Conservation (phyloP, 2,797 vertebrate genomes). For the Characodon lateralis region DNA sequence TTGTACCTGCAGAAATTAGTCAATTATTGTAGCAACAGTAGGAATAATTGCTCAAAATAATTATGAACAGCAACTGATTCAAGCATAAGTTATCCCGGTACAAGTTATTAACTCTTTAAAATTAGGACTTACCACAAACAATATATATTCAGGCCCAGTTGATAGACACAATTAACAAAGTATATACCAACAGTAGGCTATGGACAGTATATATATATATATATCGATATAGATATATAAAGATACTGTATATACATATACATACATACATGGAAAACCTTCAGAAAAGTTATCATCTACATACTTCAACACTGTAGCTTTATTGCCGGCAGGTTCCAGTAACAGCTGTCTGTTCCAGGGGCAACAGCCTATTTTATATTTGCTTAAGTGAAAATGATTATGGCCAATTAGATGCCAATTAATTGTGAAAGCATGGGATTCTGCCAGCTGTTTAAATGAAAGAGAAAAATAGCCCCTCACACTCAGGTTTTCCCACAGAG, state of each 20-base stretch:
- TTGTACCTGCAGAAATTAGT: neutral
- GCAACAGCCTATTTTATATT: conserved; percentile 90
- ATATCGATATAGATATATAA: too few relatives aligned
- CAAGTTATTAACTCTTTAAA: neutral
- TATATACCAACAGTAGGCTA: conserved; percentile 30
- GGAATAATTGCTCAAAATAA: neutral
- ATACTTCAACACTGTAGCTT: conserved; percentile 76
- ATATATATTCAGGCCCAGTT: conserved; percentile 8
- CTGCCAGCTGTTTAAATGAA: conserved; percentile 95
- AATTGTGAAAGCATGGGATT: conserved; percentile 96
- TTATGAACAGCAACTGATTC: neutral
- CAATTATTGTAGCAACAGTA: neutral
- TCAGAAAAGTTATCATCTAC: conserved; percentile 84
- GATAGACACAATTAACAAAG: conserved; percentile 12
- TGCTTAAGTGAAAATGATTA: conserved; percentile 96
- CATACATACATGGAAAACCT: conserved; percentile 61
- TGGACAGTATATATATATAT: conserved; percentile 11
- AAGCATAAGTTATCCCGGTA: neutral
- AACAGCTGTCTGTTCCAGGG: conserved; percentile 94
- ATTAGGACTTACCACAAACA: neutral
- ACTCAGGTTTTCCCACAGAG: conserved; percentile 84
- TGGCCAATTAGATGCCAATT: conserved; percentile 99
- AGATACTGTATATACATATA: too few relatives aligned
- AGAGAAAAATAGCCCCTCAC: conserved; percentile 90
- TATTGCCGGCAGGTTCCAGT: conserved; percentile 87